Conservation (phyloP, 2,888 invertebrate species). For the Orgyia antiqua region DNA sequence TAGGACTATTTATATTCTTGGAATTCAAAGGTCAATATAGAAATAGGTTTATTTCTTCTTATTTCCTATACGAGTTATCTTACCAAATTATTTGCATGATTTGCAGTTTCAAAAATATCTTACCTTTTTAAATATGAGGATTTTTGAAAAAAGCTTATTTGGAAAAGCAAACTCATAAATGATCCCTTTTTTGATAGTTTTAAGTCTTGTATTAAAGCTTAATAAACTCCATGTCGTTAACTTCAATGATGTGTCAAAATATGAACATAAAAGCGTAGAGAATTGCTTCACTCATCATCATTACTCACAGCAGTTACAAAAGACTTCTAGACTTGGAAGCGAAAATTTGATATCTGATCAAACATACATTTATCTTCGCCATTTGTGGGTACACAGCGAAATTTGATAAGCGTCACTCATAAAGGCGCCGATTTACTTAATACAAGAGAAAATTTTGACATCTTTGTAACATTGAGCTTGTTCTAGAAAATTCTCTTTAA, state of each 20-base stretch:
- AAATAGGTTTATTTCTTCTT: conserved; percentile 7
- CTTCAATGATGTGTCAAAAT: conserved; percentile 2
- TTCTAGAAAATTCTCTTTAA: conserved; percentile 47
- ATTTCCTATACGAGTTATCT: background rate
- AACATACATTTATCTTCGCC: conserved; percentile 29
- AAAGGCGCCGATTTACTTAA: conserved; percentile 42
- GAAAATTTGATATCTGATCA: conserved; percentile 33
- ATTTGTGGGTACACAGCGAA: conserved; percentile 27
- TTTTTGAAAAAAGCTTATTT: no score
- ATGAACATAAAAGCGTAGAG: conserved; percentile 7
- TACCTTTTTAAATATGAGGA: no score
- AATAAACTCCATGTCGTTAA: background rate
- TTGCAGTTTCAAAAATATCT: no score
- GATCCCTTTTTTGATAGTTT: background rate
- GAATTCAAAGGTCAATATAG: conserved; percentile 7
- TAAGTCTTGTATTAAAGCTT: background rate
- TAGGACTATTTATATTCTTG: conserved; percentile 8
- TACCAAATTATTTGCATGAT: no score
- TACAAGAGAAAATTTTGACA: conserved; percentile 49
- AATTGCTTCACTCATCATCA: conserved; percentile 20
- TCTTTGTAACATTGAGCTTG: conserved; percentile 39
- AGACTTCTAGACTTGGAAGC: conserved; percentile 19
- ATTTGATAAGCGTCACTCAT: conserved; percentile 44
- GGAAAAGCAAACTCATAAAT: background rate
- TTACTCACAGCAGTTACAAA: conserved; percentile 18